Base-by-base conservation (phyloP, 2,888 invertebrate genomes). In the Syrphus vitripennis region DNA sequence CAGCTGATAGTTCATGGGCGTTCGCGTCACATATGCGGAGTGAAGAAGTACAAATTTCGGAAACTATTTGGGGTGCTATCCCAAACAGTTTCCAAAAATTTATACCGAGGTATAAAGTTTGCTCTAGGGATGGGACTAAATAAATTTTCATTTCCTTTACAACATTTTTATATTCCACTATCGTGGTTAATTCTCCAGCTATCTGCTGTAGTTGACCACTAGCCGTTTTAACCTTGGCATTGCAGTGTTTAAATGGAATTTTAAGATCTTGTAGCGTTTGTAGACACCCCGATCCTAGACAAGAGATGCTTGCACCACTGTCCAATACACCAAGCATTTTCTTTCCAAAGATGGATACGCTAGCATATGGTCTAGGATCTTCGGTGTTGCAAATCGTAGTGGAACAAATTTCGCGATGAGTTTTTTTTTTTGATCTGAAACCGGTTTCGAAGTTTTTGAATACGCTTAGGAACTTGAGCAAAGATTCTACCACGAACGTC, bases 281-380 rank as follows among this genome's bases (percentile, higher is more conserved):
- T 5, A 71, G 2, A 12, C 71, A 71, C 26, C 71, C 57, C 7
- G 45, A 29, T 24, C 57, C 57, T 59, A 71, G 29, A 12, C 55
- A 57, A 31, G 31, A 19, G 29, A 57, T 57, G 31, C 53, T 53
- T 10, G 53, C 53, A 29, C 31, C 70, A 29, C 55, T 70, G 29
- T 70, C 70, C 24, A 70, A 45, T 12, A 71, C 45, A 7, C 57
- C 71, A 10, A 71, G 57, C 34, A 57, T 57, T 42, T 26, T 55
- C n/a, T 19, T 29, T 4, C 71, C 57, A 7, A 70, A 70, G 6
- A 70, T 55, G 9, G 42, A 19, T 2, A 70, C 29, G 14, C 19
- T 57, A 5, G 57, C 70, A 24, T 57, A 57, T n/a, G n/a, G n/a
- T n/a, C n/a, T n/a, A n/a, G n/a, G n/a, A n/a, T n/a, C n/a, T n/a